phyloP scores from a whole-genome alignment of 2,113 vertebrate species.

The Aphyosemion australe region DNA sequence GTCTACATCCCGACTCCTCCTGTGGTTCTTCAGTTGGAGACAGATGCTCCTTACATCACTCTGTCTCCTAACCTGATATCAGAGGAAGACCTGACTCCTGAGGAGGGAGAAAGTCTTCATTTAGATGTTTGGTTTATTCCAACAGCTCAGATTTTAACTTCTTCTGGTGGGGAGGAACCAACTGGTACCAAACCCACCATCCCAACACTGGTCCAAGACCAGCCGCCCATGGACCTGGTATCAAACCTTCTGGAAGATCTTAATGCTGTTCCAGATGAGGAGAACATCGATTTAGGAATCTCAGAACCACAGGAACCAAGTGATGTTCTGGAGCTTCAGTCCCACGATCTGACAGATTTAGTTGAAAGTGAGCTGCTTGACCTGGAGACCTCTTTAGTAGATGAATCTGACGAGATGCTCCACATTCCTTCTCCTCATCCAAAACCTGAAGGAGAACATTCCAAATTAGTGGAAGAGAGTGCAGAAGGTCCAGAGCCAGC shows the following conservation, averaged over 20 bases:
- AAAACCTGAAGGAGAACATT: neutral
- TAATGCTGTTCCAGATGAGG: conserved; percentile 53
- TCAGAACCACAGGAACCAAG: neutral
- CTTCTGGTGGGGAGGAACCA: conserved; percentile 6
- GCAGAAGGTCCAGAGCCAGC: neutral
- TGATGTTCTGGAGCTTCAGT: conserved; percentile 10
- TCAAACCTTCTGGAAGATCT: conserved; percentile 21
- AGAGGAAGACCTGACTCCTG: conserved; percentile 45
- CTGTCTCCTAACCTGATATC: conserved; percentile 53
- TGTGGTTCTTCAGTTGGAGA: conserved; percentile 14
- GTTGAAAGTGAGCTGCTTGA: neutral
- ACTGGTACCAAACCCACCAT: conserved; percentile 12
- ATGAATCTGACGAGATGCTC: too few species aligned
- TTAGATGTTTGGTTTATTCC: conserved; percentile 13
- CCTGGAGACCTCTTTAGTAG: too few species aligned
- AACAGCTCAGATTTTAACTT: conserved; percentile 28
- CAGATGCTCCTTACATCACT: conserved; percentile 12
- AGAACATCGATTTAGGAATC: neutral
- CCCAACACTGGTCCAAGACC: conserved; percentile 56
- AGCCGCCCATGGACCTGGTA: conserved; percentile 44
- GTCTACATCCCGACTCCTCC: conserved; percentile 48
- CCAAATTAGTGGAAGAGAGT: neutral
- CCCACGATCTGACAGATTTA: conserved; percentile 1
- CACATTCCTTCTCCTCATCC: too few species aligned
- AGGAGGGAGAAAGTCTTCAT: conserved; percentile 12